Conservation (phyloP, 2,113 vertebrate species). For the Prunella himalayana region DNA sequence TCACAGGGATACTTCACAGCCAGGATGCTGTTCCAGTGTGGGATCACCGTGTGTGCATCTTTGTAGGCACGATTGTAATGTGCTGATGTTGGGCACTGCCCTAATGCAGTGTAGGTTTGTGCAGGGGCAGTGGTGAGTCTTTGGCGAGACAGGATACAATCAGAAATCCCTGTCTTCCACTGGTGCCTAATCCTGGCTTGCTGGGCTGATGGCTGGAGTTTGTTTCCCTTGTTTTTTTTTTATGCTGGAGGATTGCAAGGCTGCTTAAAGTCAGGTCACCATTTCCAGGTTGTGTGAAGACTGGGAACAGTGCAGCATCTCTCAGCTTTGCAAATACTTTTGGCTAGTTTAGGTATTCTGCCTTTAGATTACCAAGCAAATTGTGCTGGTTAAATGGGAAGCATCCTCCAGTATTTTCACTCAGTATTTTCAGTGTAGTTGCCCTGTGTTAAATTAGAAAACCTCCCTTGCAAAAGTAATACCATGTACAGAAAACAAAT, state of each 20-base stretch:
- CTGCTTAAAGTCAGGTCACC: not conserved
- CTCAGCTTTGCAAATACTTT: not conserved
- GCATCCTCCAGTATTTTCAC: not conserved
- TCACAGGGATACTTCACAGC: not conserved
- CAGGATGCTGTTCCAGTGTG: not conserved
- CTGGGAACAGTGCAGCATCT: not conserved
- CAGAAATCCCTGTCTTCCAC: not conserved
- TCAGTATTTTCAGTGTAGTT: not conserved
- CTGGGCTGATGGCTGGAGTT: not conserved
- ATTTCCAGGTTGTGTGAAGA: not conserved
- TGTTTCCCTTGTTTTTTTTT: not conserved
- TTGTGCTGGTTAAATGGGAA: not conserved
- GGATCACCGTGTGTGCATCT: rapidly evolving
- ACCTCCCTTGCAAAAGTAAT: not conserved
- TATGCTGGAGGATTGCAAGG: not conserved
- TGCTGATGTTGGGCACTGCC: conserved; percentile 31
- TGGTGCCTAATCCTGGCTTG: not conserved
- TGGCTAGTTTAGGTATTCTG: not conserved
- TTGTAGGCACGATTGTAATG: not conserved
- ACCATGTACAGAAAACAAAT: not conserved
- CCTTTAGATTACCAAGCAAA: not conserved
- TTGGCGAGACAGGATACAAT: not conserved
- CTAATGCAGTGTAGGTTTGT: not conserved
- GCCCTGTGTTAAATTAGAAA: not conserved
- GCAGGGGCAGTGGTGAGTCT: not conserved